Percentiles rank a stretch among this genome's conserved stretches.
These are phyloP conservation scores for Tiliacea citrago DNA, from an alignment of 2,888 invertebrate species.

Conservation along the genomic window DNA sequence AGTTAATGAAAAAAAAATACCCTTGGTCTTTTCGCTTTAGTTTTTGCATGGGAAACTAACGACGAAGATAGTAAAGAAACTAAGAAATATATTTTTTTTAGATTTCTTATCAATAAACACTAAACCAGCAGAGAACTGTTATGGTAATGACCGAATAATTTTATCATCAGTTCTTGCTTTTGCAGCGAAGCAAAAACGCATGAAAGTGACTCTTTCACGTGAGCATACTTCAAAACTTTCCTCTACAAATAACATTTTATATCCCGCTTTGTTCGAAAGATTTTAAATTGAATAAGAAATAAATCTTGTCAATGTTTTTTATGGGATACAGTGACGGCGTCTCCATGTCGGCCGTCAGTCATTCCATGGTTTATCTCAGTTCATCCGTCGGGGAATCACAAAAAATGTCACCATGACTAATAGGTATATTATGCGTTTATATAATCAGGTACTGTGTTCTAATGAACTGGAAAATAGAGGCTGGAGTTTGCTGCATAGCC, in stretches of 20 bases:
- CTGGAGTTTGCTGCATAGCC: background rate
- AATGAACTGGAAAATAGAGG: slow-evolving; percentile 25
- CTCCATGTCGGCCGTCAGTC: slow-evolving; percentile 57
- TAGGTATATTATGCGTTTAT: slow-evolving; percentile 54
- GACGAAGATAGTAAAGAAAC: background rate
- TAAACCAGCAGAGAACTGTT: background rate
- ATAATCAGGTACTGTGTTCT: slow-evolving; percentile 41
- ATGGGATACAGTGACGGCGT: slow-evolving; percentile 57
- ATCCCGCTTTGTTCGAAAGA: slow-evolving; percentile 51
- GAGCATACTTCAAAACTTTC: slow-evolving; percentile 47
- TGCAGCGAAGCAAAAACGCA: slow-evolving; percentile 19
- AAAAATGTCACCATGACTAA: slow-evolving; percentile 59
- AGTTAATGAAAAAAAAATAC: no score
- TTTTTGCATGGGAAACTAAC: background rate
- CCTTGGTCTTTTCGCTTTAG: background rate
- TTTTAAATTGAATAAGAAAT: slow-evolving; percentile 67
- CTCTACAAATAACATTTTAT: slow-evolving; percentile 51
- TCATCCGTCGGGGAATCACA: slow-evolving; percentile 34
- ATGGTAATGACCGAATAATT: background rate
- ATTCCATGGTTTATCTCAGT: slow-evolving; percentile 55
- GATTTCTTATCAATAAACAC: background rate
- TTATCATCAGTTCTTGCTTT: background rate
- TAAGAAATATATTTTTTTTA: background rate
- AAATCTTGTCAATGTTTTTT: slow-evolving; percentile 65
- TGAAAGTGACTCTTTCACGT: slow-evolving; percentile 30